phyloP scores from a whole-genome alignment of 2,113 vertebrate species.

The Dolichallabes microphthalmus region DNA sequence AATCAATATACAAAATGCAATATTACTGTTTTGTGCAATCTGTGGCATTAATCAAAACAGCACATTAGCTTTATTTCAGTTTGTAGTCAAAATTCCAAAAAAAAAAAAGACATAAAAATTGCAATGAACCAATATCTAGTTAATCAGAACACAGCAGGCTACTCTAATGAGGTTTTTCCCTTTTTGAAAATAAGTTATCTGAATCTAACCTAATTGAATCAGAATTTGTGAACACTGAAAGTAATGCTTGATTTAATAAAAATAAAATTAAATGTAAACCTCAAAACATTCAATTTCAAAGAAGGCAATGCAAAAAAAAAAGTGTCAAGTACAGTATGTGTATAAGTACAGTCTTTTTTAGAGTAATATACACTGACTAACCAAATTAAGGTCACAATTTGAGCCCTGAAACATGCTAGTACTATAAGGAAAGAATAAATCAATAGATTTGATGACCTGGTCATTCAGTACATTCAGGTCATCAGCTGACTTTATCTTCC shows the following conservation, averaged over 20 bases:
- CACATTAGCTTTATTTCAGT: neutral
- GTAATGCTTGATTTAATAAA: neutral
- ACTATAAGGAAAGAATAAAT: no score
- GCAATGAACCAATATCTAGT: neutral
- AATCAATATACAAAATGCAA: neutral
- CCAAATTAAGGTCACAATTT: no score
- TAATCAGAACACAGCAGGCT: neutral
- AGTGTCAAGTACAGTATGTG: no score
- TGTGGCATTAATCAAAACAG: neutral
- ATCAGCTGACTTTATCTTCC: no score
- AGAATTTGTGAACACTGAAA: neutral
- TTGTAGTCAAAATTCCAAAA: neutral
- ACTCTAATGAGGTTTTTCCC: neutral
- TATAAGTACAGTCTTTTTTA: no score
- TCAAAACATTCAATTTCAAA: no score
- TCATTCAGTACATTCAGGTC: no score
- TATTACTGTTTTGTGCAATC: neutral
- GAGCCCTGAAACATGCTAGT: no score
- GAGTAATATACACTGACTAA: no score
- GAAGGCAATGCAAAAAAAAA: no score
- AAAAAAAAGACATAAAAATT: neutral
- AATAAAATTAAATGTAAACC: neutral
- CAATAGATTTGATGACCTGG: no score
- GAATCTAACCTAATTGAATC: neutral
- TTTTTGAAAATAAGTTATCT: neutral